Base-by-base conservation (phyloP, 2,888 invertebrate species). In the Sclerodermus sp. region DNA sequence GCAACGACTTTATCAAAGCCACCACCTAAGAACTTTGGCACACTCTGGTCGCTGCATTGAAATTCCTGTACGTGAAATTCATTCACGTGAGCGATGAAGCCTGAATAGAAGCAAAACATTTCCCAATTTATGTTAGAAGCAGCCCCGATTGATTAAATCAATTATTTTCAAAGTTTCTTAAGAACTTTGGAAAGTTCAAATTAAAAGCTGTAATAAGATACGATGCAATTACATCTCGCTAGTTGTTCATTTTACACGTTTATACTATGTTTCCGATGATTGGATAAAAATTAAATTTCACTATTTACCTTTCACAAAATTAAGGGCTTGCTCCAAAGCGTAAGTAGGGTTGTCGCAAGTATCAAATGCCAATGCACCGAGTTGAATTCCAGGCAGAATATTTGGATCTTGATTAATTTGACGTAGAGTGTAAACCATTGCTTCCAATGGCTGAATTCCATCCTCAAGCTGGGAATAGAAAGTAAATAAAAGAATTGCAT, bases 381-480 rank as follows among this genome's bases (percentile, higher is more conserved):
- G 69, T 1, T 59, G 71, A 45, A 83, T 73, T 0, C 82, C 82
- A 0, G 81, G 82, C 5, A 82, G 71, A 15, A 82, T 67, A 8
- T 54, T 57, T 0, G 75, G 66, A 57, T 80, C 72, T 1, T 66
- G 62, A 69, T 84, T 84, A 55, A 83, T 81, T 57, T 79, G 78
- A 31, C 77, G 70, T 12, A 83, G 60, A 1, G 82, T 79, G 65
- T 76, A 83, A 38, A 83, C 61, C 68, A 83, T 74, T 0, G 82
- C 82, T 64, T 84, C 84, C 58, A 84, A 62, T 2, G 81, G 79
- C 58, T 83, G 82, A 34, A 84, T 76, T 1, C 83, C 83, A 59
- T 83, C 82, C 57, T 82, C 80, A 18, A 72, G 57, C 79, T 81
- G 67, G 14, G 34, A 12, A 34, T 23, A 46, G 12, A 47, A 36